phyloP scores from a whole-genome alignment of 2,797 vertebrate species.

The Peromyscus aztecus region DNA sequence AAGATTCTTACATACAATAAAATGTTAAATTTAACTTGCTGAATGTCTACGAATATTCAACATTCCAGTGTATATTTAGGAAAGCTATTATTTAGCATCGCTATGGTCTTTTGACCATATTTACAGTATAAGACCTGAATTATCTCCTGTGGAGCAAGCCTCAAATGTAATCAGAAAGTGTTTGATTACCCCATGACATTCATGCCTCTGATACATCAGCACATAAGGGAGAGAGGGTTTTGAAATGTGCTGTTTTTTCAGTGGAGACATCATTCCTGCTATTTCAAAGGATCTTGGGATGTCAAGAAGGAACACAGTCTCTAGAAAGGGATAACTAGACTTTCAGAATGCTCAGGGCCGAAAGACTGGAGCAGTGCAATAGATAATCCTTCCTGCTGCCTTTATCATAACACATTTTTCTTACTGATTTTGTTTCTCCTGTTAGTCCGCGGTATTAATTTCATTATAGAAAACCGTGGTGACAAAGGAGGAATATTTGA shows the following conservation, averaged over 20 bases:
- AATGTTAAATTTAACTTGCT: neutral
- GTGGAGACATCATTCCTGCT: slow-evolving; percentile 32
- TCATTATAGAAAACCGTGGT: slow-evolving; percentile 16
- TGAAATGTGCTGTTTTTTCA: slow-evolving; percentile 35
- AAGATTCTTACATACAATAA: neutral
- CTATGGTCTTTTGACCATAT: neutral
- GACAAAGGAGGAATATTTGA: slow-evolving; percentile 2
- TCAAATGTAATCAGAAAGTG: neutral
- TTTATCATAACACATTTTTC: slow-evolving; percentile 4
- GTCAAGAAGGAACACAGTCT: slow-evolving; percentile 1
- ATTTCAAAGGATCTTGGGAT: slow-evolving; percentile 23
- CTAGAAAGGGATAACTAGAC: neutral
- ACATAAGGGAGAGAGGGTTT: neutral
- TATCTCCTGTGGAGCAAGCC: neutral
- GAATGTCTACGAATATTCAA: neutral
- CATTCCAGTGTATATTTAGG: neutral
- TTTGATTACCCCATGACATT: neutral
- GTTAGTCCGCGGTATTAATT: slow-evolving; percentile 66
- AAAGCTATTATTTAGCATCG: neutral
- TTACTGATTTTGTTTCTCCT: slow-evolving; percentile 39
- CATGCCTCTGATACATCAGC: neutral
- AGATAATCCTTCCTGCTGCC: slow-evolving; percentile 26
- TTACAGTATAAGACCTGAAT: neutral
- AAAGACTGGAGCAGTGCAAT: neutral
- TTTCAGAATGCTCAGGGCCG: slow-evolving; percentile 20